Evolutionary conservation across 2,113 vertebrate species (phyloP), one percentile per base, ranked within the genome.

Genomic region (Forbesichthys papilliferus): DNA sequence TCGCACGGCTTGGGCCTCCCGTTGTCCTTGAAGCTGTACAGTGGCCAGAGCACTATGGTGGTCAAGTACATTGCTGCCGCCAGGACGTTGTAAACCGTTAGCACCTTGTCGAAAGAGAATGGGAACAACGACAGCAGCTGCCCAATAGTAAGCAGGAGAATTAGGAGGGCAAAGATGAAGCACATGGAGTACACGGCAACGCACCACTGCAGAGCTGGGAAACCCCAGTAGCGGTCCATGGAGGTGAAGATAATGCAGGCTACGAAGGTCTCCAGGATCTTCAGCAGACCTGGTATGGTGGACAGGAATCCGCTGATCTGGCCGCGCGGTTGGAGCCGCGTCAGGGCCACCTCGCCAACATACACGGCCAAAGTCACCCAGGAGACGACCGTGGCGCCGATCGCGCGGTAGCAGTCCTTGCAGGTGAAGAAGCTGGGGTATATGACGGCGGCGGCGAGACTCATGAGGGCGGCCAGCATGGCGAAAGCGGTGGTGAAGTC

Each of bases 401-500:
- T 94, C 62, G 85, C 56, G 11, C 61, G 83, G 20, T 84, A 68
- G 54, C 90, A 92, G 1, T 0, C 0, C 0, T 0, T 3, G 75
- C 88, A 91, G 66, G 80, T 60, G 11, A 48, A 73, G 48, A 95
- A 90, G 55, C 73, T 64, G 0, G 95, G 94, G 82, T 94, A 97
- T 16, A 97, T 86, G 73, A 95, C 84, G 0, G 93, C 94, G 49
- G 88, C 83, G 0, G 93, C 88, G 49, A 96, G 86, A 80, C 92
- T 76, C 94, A 96, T 92, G 65, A 97, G 73, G 0, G 90, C 36
- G 0, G 94, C 93, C 69, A 96, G 81, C 91, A 96, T 93, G 36
- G 94, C 92, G 59, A 95, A 95, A 47, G 92, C 94, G 0, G 91
- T 81, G n/a, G 93, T 95, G 90, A 95, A 95, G 86, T 96, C 95